Percentiles rank a stretch among this genome's conserved stretches.
phyloP scores from a whole-genome alignment of 2,888 invertebrate genomes.

The Mactromeris polynyma region DNA sequence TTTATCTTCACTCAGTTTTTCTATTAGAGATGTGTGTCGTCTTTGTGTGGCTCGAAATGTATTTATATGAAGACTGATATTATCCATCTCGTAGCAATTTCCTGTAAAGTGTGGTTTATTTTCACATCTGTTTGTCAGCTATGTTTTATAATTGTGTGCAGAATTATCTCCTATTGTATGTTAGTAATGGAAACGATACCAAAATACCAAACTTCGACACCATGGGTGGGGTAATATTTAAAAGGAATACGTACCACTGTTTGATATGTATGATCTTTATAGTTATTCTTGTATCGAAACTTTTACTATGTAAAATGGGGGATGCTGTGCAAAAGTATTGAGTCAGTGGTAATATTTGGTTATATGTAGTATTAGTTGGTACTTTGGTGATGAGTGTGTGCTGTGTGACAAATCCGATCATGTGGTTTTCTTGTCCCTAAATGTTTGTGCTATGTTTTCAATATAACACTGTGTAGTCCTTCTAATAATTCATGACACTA shows the following conservation, averaged over 20 bases:
- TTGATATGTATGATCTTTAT: too few relatives aligned
- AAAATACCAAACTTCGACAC: not conserved
- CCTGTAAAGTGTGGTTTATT: too few relatives aligned
- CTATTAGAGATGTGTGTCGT: not conserved
- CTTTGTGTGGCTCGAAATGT: not conserved
- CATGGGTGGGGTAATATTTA: too few relatives aligned
- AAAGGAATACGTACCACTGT: too few relatives aligned
- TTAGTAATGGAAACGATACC: not conserved
- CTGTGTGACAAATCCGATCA: not conserved
- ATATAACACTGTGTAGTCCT: not conserved
- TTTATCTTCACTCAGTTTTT: not conserved
- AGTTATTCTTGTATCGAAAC: too few relatives aligned
- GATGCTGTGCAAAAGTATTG: not conserved
- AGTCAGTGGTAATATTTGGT: not conserved
- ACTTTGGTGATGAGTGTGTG: not conserved
- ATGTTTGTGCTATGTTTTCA: not conserved
- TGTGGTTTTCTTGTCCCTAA: not conserved
- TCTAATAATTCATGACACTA: not conserved
- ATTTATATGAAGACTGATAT: not conserved
- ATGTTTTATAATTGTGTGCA: slow-evolving; percentile 7
- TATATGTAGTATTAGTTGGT: not conserved
- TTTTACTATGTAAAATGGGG: not conserved
- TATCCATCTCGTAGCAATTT: not conserved
- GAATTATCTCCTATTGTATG: not conserved
- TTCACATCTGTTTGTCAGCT: slow-evolving; percentile 15